Evolutionary conservation across 2,797 vertebrate genomes (phyloP).

Genomic region (Tauraco hartlaubi): DNA sequence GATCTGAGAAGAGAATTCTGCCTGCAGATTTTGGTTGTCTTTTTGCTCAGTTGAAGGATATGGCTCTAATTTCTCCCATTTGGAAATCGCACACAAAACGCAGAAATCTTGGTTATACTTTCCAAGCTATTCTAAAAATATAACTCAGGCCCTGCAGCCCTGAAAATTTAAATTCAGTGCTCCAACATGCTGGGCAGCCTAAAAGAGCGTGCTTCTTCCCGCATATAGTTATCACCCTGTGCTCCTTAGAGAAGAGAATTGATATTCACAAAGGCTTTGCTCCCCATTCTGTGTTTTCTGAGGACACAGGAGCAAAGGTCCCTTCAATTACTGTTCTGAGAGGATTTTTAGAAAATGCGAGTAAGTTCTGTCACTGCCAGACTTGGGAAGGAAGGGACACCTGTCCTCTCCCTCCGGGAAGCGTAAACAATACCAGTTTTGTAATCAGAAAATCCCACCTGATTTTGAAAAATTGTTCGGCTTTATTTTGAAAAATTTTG

Average conservation of each 20-base stretch:
- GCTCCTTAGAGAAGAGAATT: not conserved
- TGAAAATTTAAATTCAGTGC: not conserved
- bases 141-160: not conserved
- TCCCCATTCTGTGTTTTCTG: not conserved
- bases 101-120: not conserved
- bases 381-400: not conserved
- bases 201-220: not conserved
- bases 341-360: not conserved
- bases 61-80: not conserved
- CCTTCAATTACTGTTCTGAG: not conserved
- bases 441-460: not conserved
- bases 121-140: conserved; percentile 18
- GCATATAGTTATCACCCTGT: not conserved
- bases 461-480: not conserved
- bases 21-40: conserved; percentile 48
- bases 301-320: not conserved
- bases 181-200: not conserved
- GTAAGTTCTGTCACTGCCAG: not conserved
- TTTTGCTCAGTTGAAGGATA: not conserved
- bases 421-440: not conserved
- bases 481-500: not conserved
- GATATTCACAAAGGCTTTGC: not conserved
- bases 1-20: conserved; percentile 27
- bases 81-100: not conserved
- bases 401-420: not conserved